Base-by-base conservation (phyloP, 2,797 vertebrate genomes). In the Margarornis squamiger region DNA sequence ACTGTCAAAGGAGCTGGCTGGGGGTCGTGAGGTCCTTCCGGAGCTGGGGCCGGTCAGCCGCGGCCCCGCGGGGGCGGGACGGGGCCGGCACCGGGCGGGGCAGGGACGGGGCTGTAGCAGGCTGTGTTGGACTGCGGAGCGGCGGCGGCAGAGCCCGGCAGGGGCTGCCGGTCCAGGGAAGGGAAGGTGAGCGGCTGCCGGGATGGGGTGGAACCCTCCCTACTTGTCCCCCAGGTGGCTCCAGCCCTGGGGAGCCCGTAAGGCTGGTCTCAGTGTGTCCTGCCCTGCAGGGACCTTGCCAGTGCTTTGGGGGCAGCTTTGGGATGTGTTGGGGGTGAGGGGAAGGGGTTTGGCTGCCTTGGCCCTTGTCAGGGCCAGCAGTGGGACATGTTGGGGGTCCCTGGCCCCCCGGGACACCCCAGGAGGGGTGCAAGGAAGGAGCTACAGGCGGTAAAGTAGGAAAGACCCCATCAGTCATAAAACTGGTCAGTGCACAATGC, bases 1-100 rank as follows among this genome's bases (percentile, higher is more conserved):
- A 98, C 98, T 98, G 98, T 98, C 97, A 95, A 97, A 97, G 87
- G 91, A 94, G 61, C 61, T 8, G 81, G 15, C 73, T 71, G 68
- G 8, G 67, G n/a, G 41, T 92, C 34, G 8, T 7, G 52, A 26
- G 58, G 10, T 92, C 27, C 14, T 81, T 36, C 13, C 9, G 65
- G 39, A 19, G 34, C 57, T 6, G 36, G 65, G 65, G 3, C 7
- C 17, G 48, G 38, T 23, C 36, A 19, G 52, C n/a, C 9, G 22
- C 5, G 34, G 48, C 57, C 71, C 11, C 0, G 36, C 39, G 39
- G 58, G 58, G 90, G 86, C 43, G 71, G 93, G 70, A 22, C 10
- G 7, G 16, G 39, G 36, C 49, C 6, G 77, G 22, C 48, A 1
- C 6, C 51, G 76, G 16, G 4, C 21, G 49, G 77, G 58, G 65